phyloP scores from a whole-genome alignment of 1,140 invertebrate species.

The Drosophila albomicans region DNA sequence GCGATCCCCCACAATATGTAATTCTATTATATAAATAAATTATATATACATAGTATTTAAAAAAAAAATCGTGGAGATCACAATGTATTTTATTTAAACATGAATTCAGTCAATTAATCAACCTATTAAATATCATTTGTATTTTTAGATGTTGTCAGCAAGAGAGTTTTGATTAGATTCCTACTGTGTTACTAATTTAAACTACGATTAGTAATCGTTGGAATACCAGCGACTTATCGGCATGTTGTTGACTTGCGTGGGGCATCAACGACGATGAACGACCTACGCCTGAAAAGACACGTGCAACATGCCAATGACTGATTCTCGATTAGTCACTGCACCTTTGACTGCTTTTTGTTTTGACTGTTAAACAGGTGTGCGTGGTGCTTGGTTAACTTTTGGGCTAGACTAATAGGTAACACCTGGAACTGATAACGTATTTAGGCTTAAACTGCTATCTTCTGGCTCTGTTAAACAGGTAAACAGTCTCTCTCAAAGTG shows the following conservation, averaged over 20 bases:
- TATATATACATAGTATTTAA: slow-evolving; percentile 84
- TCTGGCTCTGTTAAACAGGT: neutral
- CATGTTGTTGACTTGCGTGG: neutral
- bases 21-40: slow-evolving; percentile 84
- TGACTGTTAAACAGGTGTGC: slow-evolving; percentile 2
- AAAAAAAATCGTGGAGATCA: slow-evolving; percentile 25
- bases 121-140: slow-evolving; percentile 2
- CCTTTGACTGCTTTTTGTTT: neutral
- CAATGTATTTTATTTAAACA: slow-evolving; percentile 17
- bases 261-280: slow-evolving; percentile 7
- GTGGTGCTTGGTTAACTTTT: neutral
- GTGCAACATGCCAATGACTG: slow-evolving; percentile 36
- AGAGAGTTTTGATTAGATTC: slow-evolving; percentile 8
- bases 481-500: neutral
- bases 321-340: slow-evolving; percentile 17
- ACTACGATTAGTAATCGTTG: neutral
- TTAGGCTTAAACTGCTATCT: slow-evolving; percentile 11
- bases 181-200: neutral
- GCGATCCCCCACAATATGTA: slow-evolving; percentile 64
- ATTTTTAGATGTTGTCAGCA: slow-evolving; percentile 3
- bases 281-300: slow-evolving; percentile 24
- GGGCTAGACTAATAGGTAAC: slow-evolving; percentile 33
- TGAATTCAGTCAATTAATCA: slow-evolving; percentile 11
- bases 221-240: neutral
- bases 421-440: slow-evolving; percentile 37